phyloP scores from a whole-genome alignment of 2,888 invertebrate genomes.

The Drosophila formosana region DNA sequence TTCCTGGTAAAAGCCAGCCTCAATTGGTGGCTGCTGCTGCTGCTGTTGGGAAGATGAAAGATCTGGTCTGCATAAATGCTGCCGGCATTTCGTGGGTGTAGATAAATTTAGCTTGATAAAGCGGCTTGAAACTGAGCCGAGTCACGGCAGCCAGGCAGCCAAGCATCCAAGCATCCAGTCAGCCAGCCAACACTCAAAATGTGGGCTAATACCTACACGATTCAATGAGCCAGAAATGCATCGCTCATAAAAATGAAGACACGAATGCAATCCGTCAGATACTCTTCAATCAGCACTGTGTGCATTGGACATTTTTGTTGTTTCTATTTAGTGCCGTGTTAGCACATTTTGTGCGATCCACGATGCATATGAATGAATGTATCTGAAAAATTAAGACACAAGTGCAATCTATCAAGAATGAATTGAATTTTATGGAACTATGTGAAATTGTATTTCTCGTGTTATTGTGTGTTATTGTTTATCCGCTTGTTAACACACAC shows the following conservation, averaged over 20 bases:
- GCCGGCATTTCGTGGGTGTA: slow-evolving; percentile 76
- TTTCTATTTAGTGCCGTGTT: slow-evolving; percentile 44
- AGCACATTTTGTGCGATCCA: slow-evolving; percentile 29
- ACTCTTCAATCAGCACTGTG: slow-evolving; percentile 20
- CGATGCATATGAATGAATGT: slow-evolving; percentile 7
- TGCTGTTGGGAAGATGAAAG: slow-evolving; percentile 37
- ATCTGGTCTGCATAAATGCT: slow-evolving; percentile 72
- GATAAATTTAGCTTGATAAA: slow-evolving; percentile 69
- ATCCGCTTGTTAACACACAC: slow-evolving; percentile 40
- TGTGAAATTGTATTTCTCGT: slow-evolving; percentile 23
- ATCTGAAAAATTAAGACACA: slow-evolving; percentile 24
- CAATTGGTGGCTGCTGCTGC: slow-evolving; percentile 13
- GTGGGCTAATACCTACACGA: slow-evolving; percentile 52
- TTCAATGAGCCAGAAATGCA: slow-evolving; percentile 20
- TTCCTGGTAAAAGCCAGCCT: slow-evolving; percentile 45
- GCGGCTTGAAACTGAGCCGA: slow-evolving; percentile 51
- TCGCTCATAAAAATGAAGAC: slow-evolving; percentile 2
- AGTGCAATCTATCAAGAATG: slow-evolving; percentile 63
- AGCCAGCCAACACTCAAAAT: slow-evolving; percentile 26
- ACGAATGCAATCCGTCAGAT: slow-evolving; percentile 23
- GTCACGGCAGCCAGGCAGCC: slow-evolving; percentile 59
- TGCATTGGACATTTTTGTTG: slow-evolving; percentile 23
- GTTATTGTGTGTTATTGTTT: slow-evolving; percentile 44
- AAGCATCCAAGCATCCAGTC: slow-evolving; percentile 3
- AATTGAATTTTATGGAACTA: slow-evolving; percentile 28